Evolutionary conservation across 2,888 invertebrate species (phyloP), one percentile per base, ranked within the genome.

Genomic region (Colostygia pectinataria): DNA sequence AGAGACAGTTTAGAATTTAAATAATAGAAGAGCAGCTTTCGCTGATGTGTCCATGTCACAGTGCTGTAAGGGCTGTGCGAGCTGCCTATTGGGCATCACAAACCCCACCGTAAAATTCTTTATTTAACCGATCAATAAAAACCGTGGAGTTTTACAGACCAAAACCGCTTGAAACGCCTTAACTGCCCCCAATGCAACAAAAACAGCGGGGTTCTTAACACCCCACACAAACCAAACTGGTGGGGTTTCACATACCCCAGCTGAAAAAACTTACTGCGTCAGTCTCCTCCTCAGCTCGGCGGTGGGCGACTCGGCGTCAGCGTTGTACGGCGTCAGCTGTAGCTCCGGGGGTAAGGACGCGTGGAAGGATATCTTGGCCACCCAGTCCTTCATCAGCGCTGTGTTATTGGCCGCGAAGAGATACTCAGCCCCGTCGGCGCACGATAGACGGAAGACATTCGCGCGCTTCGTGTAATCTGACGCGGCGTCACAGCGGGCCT

Each of bases 381-480:
- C 94, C 98, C 98, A 98, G 51, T 97, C 97, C 67, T 93, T 91
- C 94, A 97, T 94, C 46, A 95, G 94, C 1, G 92, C 93, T 42
- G 93, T 92, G 32, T 92, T 93, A 4, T 92, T 87, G 37, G 96
- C 95, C 32, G 96, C 93, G 82, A 99, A 97, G 55, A 99, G 90
- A 85, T 95, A 99, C 87, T 98, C 98, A 0, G 98, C 96, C 1
- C 97, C 97, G 80, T 99, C 99, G 0, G 94, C 94, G 61, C 97
- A 92, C 39, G 93, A 92, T 48, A 99, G 87, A 32, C 98, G 93
- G 91, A 98, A 98, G 23, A 98, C 98, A 75, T 98, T 92, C 74
- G 98, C 97, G 73, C 97, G 95, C 83, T 99, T 99, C 8, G 96
- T 97, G 87, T 99, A 99, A 87, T 99, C 98, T 18, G 95, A 94